Percentiles rank a stretch among this genome's conserved stretches.
These are phyloP conservation scores for Champsocephalus esox DNA, from an alignment of 2,797 vertebrate species.

Conservation along the genomic window DNA sequence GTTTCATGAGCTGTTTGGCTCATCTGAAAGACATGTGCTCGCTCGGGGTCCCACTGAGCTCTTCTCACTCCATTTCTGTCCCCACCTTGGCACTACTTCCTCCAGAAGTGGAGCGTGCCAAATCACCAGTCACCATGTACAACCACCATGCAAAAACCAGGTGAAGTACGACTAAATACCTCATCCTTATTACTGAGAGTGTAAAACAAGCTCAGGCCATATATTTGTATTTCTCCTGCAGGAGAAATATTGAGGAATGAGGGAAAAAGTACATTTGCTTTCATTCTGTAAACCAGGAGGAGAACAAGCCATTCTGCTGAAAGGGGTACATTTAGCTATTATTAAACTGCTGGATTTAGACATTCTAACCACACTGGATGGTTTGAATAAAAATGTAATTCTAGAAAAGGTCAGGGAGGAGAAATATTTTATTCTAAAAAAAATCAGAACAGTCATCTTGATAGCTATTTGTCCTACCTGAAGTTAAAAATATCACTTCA, in stretches of 20 bases:
- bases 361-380: slow-evolving; percentile 51
- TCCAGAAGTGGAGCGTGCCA: slow-evolving; percentile 74
- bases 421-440: slow-evolving; percentile 44
- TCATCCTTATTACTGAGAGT: background rate
- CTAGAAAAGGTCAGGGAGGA: slow-evolving; percentile 46
- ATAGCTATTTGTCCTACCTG: slow-evolving; percentile 48
- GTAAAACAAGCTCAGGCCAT: background rate
- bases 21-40: slow-evolving; percentile 85
- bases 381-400: slow-evolving; percentile 45
- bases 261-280: background rate
- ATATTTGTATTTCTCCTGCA: background rate
- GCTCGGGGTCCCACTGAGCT: slow-evolving; percentile 81
- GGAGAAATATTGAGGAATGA: background rate
- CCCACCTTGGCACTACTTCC: slow-evolving; percentile 81
- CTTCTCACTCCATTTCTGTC: slow-evolving; percentile 83
- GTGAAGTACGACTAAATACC: slow-evolving; percentile 52
- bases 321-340: slow-evolving; percentile 52
- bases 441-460: slow-evolving; percentile 54
- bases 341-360: slow-evolving; percentile 65
- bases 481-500: slow-evolving; percentile 76
- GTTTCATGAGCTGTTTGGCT: slow-evolving; percentile 80
- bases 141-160: slow-evolving; percentile 63
- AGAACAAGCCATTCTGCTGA: slow-evolving; percentile 25
- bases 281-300: slow-evolving; percentile 25
- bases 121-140: slow-evolving; percentile 72